Conservation (phyloP, 2,888 invertebrate genomes). For the Myopa tessellatipennis region DNA sequence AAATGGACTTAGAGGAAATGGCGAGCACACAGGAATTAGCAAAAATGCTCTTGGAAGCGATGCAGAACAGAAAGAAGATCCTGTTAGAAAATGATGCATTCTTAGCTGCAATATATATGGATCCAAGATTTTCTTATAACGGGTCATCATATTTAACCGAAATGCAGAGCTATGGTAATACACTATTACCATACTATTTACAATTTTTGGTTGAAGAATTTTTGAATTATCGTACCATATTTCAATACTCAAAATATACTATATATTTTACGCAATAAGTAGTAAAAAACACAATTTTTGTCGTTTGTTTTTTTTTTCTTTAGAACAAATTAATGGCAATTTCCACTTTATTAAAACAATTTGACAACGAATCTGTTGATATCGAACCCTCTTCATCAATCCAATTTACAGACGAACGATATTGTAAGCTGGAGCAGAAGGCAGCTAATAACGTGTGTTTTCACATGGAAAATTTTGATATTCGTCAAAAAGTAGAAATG, state of each 20-base stretch:
- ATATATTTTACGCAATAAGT: neutral
- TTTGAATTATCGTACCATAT: neutral
- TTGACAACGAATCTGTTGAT: neutral
- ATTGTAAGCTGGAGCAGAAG: neutral
- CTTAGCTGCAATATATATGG: conserved; percentile 41
- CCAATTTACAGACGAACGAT: neutral
- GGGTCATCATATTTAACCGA: neutral
- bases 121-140: neutral
- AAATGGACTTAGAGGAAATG: conserved; percentile 41
- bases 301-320: neutral
- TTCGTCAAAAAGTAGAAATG: neutral
- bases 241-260: too few relatives aligned
- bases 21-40: conserved; percentile 22
- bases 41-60: neutral
- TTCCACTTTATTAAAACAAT: neutral
- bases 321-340: neutral
- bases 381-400: neutral
- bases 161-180: conserved; percentile 1
- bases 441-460: neutral
- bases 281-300: too few relatives aligned
- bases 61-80: conserved; percentile 27
- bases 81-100: conserved; percentile 42
- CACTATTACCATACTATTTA: neutral
- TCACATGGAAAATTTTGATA: neutral
- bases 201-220: too few relatives aligned